Base-by-base conservation (phyloP, 1,140 invertebrate genomes). In the Aphis gossypii region DNA sequence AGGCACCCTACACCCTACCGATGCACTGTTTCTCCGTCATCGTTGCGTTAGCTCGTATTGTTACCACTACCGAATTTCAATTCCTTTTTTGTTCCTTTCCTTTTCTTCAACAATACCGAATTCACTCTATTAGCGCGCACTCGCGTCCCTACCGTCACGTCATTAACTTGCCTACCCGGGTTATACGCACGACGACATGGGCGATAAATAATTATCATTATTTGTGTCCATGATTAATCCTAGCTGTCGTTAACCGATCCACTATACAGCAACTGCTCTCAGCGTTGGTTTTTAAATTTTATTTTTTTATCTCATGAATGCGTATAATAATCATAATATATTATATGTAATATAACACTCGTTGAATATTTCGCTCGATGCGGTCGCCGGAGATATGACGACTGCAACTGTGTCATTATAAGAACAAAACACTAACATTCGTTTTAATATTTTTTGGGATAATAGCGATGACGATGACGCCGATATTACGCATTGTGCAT, bases 171-270 rank as follows among this genome's bases (percentile, higher is more conserved):
- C 38, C 56, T 41, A 56, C 56, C n/a, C 11, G 30, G 4, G 38
- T 60, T 38, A 84, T 41, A n/a, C 23, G 38, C 30, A n/a, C 41
- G 11, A 14, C 3, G 60, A 38, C 30, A 25, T 14, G 25, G 41
- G 35, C 41, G 41, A 91, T 91, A 91, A 91, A 91, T 68, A 91
- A 91, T 91, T 91, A 68, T 44, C 60, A 76, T 82, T 91, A n/a
- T 48, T 38, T 35, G 35, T 30, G 6, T 41, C 30, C 90, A 35
- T 48, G 90, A 91, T 91, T 91, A 91, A 91, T 91, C 60, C 90
- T 76, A 60, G 44, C 90, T 91, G 90, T 91, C 90, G 11, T 68
- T 44, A 91, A 76, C 90, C 90, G 44, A 23, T 18, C 25, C 41
- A 9, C 11, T 35, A 76, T n/a, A 18, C 14, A n/a, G 14, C 38